Evolutionary conservation across 2,797 vertebrate species (phyloP), one percentile per base, ranked within the genome.

Genomic region (Myiotriccus ornatus): DNA sequence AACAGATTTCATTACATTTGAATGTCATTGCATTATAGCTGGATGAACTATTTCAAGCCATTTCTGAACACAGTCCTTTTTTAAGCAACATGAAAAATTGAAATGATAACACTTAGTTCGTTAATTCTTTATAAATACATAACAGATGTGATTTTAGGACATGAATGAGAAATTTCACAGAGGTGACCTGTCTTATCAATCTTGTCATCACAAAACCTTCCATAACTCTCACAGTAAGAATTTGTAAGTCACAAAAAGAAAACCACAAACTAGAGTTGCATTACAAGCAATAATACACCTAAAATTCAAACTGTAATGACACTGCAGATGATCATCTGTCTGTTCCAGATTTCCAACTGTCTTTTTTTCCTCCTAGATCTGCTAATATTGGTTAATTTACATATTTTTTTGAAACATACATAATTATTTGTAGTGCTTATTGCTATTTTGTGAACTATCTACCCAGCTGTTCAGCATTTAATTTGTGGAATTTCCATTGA

Each of bases 51-150:
- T 93, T 81, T 78, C 76, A 91, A 87, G 49, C 28, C 41, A 39
- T 57, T 32, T 65, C 67, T 95, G 93, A 94, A 92, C 6, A 14
- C 63, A 82, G 80, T 82, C 76, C 53, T 56, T 84, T 97, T 96
- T 56, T 89, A 95, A 87, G 59, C 44, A 85, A 56, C 44, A 83
- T 47, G 77, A 84, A 95, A 92, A 71, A 92, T 50, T 84, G 47
- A 97, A 91, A 57, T 44, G 37, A 50, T 68, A 96, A 93, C 70
- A 80, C 71, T 95, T 93, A 95, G 52, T 62, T 95, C 47, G 94
- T 97, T 95, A 92, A 95, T 96, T 97, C 84, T 92, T 97, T 89
- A 90, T 87, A 89, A 91, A 77, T 25, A 50, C 21, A n/a, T 64
- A 86, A 67, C 56, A 87, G 84, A 77, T 63, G 56, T 80, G 89